Evolutionary conservation across 2,797 vertebrate genomes (phyloP).

Genomic region (Trachops cirrhosus): DNA sequence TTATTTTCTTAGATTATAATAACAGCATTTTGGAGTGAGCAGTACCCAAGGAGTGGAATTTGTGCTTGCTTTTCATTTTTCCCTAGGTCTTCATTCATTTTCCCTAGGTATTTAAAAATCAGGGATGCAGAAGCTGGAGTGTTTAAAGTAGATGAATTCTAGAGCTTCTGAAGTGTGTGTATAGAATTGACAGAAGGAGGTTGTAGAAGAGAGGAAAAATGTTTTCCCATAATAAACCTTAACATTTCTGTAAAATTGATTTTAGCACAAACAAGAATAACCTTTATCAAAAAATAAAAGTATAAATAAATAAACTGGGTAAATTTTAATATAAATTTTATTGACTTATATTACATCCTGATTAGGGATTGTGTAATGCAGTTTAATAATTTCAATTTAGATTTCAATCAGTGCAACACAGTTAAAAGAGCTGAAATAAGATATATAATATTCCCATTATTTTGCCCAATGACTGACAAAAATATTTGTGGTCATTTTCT

Average conservation of each 20-base stretch:
- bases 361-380: background rate
- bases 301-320: background rate
- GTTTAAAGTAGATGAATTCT: background rate
- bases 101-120: slow-evolving; percentile 26
- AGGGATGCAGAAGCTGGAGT: background rate
- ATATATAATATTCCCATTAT: background rate
- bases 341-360: background rate
- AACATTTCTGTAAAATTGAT: background rate
- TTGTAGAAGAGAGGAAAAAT: background rate
- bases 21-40: background rate
- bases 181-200: background rate
- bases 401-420: background rate
- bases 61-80: slow-evolving; percentile 9
- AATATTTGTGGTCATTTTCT: slow-evolving; percentile 1
- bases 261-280: background rate
- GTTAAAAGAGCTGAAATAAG: background rate
- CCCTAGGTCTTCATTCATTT: background rate
- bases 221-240: background rate
- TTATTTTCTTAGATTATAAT: slow-evolving; percentile 55
- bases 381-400: slow-evolving; percentile 25
- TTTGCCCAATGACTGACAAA: background rate
- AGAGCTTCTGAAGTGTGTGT: slow-evolving; percentile 4
- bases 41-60: slow-evolving; percentile 11
- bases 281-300: slow-evolving; percentile 28
- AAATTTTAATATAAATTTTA: slow-evolving; percentile 29